phyloP scores from a whole-genome alignment of 2,113 vertebrate genomes.

The Aepyceros melampus region DNA sequence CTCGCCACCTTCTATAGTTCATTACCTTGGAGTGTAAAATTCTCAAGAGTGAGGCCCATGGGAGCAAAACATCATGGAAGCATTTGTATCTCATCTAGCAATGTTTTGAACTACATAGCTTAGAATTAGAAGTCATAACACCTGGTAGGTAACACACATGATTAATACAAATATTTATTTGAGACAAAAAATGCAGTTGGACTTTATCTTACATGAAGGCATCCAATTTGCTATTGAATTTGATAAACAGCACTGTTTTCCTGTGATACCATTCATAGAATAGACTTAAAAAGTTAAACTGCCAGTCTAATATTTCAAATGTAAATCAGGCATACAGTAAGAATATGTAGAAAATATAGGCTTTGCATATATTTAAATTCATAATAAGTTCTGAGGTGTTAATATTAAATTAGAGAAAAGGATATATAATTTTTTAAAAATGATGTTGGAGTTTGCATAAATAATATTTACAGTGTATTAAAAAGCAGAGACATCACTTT shows the following conservation, averaged over 20 bases:
- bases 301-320: neutral
- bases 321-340: neutral
- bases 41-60: neutral
- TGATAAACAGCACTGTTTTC: neutral
- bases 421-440: neutral
- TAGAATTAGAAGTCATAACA: neutral
- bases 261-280: neutral
- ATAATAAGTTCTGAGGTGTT: neutral
- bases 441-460: neutral
- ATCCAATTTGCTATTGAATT: neutral
- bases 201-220: neutral
- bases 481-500: neutral
- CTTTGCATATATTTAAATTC: neutral
- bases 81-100: neutral
- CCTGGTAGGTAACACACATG: neutral
- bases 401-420: neutral
- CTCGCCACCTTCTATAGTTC: neutral
- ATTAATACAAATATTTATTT: neutral
- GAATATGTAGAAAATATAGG: neutral
- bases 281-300: neutral
- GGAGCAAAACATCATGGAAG: neutral
- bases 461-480: neutral
- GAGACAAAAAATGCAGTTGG: neutral
- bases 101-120: neutral
- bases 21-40: neutral